These are phyloP conservation scores for Drosophila bunnanda DNA, from an alignment of 2,888 invertebrate species.

Conservation along the genomic window DNA sequence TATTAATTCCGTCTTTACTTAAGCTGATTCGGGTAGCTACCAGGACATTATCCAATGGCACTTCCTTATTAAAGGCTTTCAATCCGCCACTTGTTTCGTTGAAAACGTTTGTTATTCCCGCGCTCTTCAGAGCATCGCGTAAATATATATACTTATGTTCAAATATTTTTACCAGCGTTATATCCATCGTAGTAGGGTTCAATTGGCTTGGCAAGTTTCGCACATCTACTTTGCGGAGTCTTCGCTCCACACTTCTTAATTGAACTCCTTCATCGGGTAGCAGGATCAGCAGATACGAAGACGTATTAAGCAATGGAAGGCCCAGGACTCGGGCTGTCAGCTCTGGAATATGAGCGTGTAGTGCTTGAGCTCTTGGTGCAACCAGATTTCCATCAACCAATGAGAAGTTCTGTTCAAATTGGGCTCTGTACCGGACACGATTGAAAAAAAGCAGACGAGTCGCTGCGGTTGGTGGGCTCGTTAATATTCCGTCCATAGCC, in stretches of 20 bases:
- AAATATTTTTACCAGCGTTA: neutral
- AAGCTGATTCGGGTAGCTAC: neutral
- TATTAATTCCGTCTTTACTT: neutral
- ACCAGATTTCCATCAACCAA: neutral
- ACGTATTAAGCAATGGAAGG: neutral
- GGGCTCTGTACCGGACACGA: neutral
- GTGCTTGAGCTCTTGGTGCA: neutral
- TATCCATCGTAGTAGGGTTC: neutral
- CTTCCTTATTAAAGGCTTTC: neutral
- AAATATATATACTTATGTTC: neutral
- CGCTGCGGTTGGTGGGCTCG: accelerated
- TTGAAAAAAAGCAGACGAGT: neutral
- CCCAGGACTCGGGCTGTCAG: neutral
- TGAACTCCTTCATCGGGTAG: neutral
- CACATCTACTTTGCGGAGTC: neutral
- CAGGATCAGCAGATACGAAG: neutral
- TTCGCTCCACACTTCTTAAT: neutral
- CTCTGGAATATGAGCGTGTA: neutral
- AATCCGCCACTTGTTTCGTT: neutral
- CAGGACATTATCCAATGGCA: neutral
- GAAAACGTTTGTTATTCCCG: neutral
- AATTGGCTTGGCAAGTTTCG: neutral
- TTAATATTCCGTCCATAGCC: neutral
- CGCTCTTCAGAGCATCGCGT: neutral
- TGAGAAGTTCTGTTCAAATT: neutral